Conservation (phyloP, 2,888 invertebrate species). For the Noctua janthe region DNA sequence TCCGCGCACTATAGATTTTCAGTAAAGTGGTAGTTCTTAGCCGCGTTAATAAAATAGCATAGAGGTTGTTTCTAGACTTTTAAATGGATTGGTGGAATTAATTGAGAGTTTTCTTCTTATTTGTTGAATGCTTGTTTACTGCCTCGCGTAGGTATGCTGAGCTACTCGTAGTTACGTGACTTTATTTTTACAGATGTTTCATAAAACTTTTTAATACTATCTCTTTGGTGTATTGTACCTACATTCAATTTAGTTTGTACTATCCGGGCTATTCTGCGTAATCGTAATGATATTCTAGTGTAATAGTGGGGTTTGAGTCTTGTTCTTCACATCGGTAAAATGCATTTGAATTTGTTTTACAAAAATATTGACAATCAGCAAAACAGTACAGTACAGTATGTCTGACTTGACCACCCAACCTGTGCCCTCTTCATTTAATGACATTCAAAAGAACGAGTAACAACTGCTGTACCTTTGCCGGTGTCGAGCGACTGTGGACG, state of each 20-base stretch:
- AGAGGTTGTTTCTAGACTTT: conserved; percentile 38
- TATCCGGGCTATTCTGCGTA: background rate
- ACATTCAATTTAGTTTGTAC: background rate
- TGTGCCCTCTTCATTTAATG: background rate
- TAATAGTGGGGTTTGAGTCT: background rate
- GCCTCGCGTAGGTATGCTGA: conserved; percentile 4
- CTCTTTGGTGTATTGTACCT: background rate
- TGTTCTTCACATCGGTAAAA: background rate
- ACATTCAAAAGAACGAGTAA: background rate
- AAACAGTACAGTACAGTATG: background rate
- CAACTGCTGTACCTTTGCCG: conserved; percentile 4
- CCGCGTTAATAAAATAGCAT: conserved; percentile 27
- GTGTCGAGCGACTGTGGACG: background rate
- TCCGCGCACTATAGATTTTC: conserved; percentile 39
- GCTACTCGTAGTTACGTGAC: background rate
- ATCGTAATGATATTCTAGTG: background rate
- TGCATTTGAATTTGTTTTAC: background rate
- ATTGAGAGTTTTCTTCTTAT: conserved; percentile 25
- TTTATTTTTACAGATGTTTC: background rate
- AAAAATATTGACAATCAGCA: background rate
- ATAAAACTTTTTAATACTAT: background rate
- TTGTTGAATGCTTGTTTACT: conserved; percentile 7
- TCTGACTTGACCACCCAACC: background rate
- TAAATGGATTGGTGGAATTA: conserved; percentile 14
- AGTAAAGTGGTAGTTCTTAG: conserved; percentile 39